A percentile compares a stretch with the other conserved stretches of the same genome.
Evolutionary conservation across 2,888 invertebrate genomes (phyloP).

Genomic region (Sesamia inferens): DNA sequence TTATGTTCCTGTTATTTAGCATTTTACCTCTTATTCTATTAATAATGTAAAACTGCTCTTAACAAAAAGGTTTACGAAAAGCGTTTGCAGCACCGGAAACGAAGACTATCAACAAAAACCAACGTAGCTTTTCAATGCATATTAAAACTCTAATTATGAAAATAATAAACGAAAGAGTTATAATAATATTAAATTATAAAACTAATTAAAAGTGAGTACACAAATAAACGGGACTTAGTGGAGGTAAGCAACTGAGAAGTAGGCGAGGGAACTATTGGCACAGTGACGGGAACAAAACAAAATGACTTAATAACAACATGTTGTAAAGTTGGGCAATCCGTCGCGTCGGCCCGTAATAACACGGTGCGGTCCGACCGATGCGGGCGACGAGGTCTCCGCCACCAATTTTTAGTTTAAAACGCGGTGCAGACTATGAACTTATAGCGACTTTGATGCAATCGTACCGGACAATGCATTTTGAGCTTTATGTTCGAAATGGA

Average conservation of each 20-base stretch:
- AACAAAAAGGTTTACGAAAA: constrained; percentile 22
- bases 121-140: constrained; percentile 9
- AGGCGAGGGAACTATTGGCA: constrained; percentile 46
- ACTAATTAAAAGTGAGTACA: constrained; percentile 45
- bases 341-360: constrained; percentile 63
- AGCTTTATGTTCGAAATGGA: neutral
- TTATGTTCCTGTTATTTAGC: constrained; percentile 1
- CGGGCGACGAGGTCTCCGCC: constrained; percentile 59
- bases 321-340: constrained; percentile 65
- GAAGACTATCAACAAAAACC: constrained; percentile 21
- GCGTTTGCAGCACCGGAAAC: constrained; percentile 8
- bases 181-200: constrained; percentile 33
- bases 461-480: neutral
- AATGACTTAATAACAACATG: constrained; percentile 68
- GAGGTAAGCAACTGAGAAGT: constrained; percentile 37
- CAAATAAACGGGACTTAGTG: constrained; percentile 29
- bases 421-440: constrained; percentile 17
- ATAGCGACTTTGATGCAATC: constrained; percentile 23
- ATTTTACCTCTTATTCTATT: neutral
- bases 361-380: constrained; percentile 57
- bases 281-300: constrained; percentile 62
- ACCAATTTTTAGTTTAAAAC: constrained; percentile 64
- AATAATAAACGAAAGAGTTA: constrained; percentile 30
- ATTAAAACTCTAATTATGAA: constrained; percentile 28
- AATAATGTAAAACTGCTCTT: neutral